phyloP scores from a whole-genome alignment of 2,113 vertebrate genomes.

The Eurystomus gularis region DNA sequence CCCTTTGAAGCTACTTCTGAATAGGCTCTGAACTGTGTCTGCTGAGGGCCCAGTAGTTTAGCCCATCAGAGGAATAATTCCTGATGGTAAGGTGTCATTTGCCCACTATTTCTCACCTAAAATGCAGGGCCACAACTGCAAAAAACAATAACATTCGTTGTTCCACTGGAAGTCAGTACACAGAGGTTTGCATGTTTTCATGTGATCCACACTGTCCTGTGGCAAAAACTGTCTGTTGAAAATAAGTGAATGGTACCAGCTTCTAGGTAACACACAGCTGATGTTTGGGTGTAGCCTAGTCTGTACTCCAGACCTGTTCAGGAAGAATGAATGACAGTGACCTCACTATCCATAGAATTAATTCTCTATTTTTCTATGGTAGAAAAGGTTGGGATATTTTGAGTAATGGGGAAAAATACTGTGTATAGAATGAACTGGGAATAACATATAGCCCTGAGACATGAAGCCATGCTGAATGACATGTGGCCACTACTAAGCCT shows the following conservation, averaged over 20 bases:
- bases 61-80: background rate
- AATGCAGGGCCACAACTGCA: background rate
- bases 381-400: background rate
- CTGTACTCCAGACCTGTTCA: background rate
- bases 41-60: background rate
- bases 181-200: background rate
- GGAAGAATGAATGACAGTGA: background rate
- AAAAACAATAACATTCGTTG: background rate
- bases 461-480: background rate
- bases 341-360: background rate
- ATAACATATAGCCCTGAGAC: background rate
- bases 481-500: background rate
- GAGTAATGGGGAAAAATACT: background rate
- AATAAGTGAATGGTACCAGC: background rate
- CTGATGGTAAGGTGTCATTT: background rate
- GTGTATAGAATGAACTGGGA: background rate
- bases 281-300: background rate
- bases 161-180: background rate
- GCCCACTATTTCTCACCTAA: rapidly evolving
- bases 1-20: background rate
- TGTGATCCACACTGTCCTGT: background rate
- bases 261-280: background rate
- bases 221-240: background rate
- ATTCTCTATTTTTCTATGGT: background rate
- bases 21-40: background rate